Evolutionary conservation across 2,797 vertebrate species (phyloP), one percentile per base, ranked within the genome.

Genomic region (Poeciliopsis gracilis): DNA sequence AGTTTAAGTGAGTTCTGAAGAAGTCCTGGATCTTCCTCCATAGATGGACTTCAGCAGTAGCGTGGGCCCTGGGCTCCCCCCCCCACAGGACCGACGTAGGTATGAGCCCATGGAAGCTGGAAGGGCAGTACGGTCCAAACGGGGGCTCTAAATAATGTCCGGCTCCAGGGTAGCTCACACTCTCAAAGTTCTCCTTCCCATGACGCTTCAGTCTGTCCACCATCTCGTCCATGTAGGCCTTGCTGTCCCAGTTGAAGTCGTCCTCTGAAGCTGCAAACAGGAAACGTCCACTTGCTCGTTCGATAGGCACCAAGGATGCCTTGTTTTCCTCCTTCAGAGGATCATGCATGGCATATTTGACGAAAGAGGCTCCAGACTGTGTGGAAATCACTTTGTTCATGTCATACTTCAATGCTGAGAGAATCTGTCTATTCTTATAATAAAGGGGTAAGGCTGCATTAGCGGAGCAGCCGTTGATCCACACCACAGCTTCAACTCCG

Each of bases 231-330:
- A 92, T 47, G 36, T 86, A 96, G 0, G 79, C 66, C 25, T 87
- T 87, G 80, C 95, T 96, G 84, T 94, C 94, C 95, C 94, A 96
- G 90, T 95, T 96, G 13, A 36, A 92, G 91, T 97, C 97, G 49
- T 97, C 96, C 87, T 95, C 87, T 28, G 95, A 91, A 2, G 96
- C 96, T 75, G 95, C 90, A 72, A 97, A 96, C 33, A 98, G 90
- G 82, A 98, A 96, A 28, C 0, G 87, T 1, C 95, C 95, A 1
- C 88, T 71, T 0, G 97, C 95, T 51, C 85, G 95, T 82, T 97
- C 96, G 18, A 97, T 5, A 75, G 96, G 96, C 80, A 98, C 90
- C 43, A 97, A 72, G 75, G 84, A 86, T 16, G 25, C 47, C 80
- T 84, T 80, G 77, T 94, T 94, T 10, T 90, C 87, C 73, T 94